phyloP scores from a whole-genome alignment of 1,140 invertebrate species.

The Dendroctonus ponderosae region DNA sequence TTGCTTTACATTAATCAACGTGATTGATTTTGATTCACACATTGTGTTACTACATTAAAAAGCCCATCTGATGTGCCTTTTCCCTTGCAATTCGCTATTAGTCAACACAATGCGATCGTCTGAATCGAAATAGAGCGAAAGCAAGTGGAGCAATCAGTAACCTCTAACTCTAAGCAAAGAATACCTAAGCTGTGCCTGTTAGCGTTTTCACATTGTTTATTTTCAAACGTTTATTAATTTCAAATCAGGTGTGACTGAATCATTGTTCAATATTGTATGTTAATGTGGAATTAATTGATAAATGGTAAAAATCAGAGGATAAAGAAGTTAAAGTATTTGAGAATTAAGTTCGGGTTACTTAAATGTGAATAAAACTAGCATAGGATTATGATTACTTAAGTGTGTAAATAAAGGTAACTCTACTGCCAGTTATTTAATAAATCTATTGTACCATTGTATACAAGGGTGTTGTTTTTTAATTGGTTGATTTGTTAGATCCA shows the following conservation, averaged over 20 bases:
- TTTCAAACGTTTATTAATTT: conserved; percentile 10
- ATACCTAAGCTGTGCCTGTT: conserved; percentile 23
- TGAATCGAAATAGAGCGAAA: conserved; percentile 6
- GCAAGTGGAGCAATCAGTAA: conserved; percentile 9
- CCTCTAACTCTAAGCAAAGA: conserved; percentile 9
- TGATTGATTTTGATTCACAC: background rate
- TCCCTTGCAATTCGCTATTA: conserved; percentile 9
- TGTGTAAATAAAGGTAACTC: conserved; percentile 41
- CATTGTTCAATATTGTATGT: conserved; percentile 20
- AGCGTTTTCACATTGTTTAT: conserved; percentile 3
- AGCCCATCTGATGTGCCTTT: conserved; percentile 21
- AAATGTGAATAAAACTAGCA: conserved; percentile 43
- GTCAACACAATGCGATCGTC: background rate
- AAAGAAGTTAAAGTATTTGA: conserved; percentile 27
- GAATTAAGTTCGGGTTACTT: conserved; percentile 32
- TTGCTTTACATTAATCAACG: background rate
- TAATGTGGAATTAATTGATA: conserved; percentile 11
- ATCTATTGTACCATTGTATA: conserved; percentile 38
- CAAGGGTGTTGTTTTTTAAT: conserved; percentile 1
- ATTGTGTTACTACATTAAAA: conserved; percentile 1
- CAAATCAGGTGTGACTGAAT: conserved; percentile 13
- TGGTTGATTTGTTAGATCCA: too few relatives aligned
- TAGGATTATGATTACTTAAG: conserved; percentile 38
- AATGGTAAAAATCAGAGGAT: conserved; percentile 2
- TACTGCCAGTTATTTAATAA: conserved; percentile 47